Base-by-base conservation (phyloP, 2,797 vertebrate genomes). In the Myotis myotis region DNA sequence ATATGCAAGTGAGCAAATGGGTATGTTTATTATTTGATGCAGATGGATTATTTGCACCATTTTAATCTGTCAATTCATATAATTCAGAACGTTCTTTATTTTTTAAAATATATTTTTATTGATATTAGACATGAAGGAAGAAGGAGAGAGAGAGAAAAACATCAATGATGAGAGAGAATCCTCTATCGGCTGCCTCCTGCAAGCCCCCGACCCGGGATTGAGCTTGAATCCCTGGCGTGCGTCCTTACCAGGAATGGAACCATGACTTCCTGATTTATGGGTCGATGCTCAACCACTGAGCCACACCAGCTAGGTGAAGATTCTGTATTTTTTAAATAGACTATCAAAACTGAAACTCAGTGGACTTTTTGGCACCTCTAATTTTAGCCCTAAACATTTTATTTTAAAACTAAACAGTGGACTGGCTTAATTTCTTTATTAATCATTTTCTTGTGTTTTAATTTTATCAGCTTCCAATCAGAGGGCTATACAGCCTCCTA, bases 401-500 rank as follows among this genome's bases (percentile, higher is more conserved):
- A 60, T 81, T 83, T 96, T 96, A 95, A 87, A 96, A 79, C 93
- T 81, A 92, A 93, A n/a, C 16, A 44, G 64, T 79, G 5, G 16
- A 25, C 89, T 89, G 62, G 33, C 83, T 94, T 55, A 33, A 76
- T 78, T 85, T 57, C 22, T 88, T 79, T 89, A 89, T 75, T 95
- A 30, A 62, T 93, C 53, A 19, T 90, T 47, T 84, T 93, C 5
- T 93, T 84, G 38, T 95, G 90, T 86, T 81, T 91, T 94, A 96
- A 96, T 97, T 95, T 13, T 95, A 97, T 79, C 95, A 98, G 98
- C 98, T 98, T 97, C 97, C 97, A 97, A 97, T 97, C 97, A 98
- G 97, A 98, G 97, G 98, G 97, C 98, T 97, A 98, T 98, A 98
- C 98, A 98, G 94, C 97, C 97, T 97, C 97, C 98, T 95, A 98